Conservation (phyloP, 2,888 invertebrate species). For the Ectemnius cavifrons region DNA sequence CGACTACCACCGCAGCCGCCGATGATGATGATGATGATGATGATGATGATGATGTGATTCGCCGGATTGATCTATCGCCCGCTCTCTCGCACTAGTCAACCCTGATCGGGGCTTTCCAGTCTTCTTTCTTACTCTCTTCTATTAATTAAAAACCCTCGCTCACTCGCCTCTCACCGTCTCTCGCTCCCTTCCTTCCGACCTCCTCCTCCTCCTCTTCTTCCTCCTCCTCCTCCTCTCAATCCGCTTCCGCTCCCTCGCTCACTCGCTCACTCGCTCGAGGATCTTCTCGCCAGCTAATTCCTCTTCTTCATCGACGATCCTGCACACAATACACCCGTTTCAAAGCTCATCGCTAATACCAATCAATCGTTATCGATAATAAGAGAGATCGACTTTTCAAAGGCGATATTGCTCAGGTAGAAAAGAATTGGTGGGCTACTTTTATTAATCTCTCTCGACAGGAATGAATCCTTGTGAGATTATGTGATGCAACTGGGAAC, state of each 20-base stretch:
- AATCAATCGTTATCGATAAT: no score
- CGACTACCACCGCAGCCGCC: neutral
- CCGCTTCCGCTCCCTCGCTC: constrained; percentile 45
- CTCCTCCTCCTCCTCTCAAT: constrained; percentile 25
- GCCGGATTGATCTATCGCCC: neutral
- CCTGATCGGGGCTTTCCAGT: neutral
- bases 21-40: neutral
- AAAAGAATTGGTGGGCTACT: no score
- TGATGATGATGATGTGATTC: constrained; percentile 1
- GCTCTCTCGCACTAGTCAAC: neutral
- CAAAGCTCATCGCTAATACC: no score
- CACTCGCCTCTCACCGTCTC: neutral
- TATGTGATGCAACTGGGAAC: no score
- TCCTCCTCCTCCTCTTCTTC: neutral
- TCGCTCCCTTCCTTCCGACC: constrained; percentile 40
- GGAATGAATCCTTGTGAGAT: no score
- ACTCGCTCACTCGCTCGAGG: constrained; percentile 13
- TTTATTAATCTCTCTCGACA: no score
- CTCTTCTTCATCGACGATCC: no score
- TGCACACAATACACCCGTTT: no score
- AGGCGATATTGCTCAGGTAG: no score
- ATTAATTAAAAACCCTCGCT: neutral
- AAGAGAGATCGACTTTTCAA: no score
- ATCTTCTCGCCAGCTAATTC: no score
- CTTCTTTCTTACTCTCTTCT: neutral